Conservation (phyloP, 2,797 vertebrate species). For the Paedocypris micromegethes region DNA sequence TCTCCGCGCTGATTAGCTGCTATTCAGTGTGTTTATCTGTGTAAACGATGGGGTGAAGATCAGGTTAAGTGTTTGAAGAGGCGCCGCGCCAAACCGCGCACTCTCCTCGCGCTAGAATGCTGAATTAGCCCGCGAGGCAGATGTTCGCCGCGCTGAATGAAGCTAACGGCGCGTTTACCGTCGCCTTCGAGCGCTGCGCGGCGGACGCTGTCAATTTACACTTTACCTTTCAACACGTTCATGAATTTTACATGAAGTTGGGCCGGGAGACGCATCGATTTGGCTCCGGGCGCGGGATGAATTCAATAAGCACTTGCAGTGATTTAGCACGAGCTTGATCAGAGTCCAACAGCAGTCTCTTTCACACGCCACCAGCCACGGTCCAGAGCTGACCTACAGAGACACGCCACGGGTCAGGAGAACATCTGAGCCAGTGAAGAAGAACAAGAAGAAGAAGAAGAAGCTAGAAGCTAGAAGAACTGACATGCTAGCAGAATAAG, state of each 20-base stretch:
- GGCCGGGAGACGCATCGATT: neutral
- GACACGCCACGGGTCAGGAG: too few relatives aligned
- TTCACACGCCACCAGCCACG: too few relatives aligned
- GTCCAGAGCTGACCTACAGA: too few relatives aligned
- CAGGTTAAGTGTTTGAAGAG: conserved; percentile 72
- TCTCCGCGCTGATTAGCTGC: conserved; percentile 66
- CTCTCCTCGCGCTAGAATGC: conserved; percentile 66
- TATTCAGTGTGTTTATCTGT: conserved; percentile 74
- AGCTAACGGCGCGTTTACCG: neutral
- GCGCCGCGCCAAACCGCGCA: conserved; percentile 61
- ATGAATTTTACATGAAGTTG: conserved; percentile 20
- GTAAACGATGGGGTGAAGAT: conserved; percentile 68
- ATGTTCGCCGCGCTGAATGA: conserved; percentile 51
- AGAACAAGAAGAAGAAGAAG: too few relatives aligned
- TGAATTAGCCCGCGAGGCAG: conserved; percentile 63
- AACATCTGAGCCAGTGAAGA: too few relatives aligned
- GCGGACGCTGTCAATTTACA: neutral
- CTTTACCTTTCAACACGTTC: conserved; percentile 1
- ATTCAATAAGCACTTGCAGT: neutral
- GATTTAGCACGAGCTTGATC: neutral
- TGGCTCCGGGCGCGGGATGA: neutral
- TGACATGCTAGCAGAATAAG: too few relatives aligned
- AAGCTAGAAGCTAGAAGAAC: too few relatives aligned
- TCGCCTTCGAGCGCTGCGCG: neutral
- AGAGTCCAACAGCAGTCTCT: neutral